Evolutionary conservation across 2,113 vertebrate species (phyloP), one percentile per base, ranked within the genome.

Genomic region (Pteruthius melanotis): DNA sequence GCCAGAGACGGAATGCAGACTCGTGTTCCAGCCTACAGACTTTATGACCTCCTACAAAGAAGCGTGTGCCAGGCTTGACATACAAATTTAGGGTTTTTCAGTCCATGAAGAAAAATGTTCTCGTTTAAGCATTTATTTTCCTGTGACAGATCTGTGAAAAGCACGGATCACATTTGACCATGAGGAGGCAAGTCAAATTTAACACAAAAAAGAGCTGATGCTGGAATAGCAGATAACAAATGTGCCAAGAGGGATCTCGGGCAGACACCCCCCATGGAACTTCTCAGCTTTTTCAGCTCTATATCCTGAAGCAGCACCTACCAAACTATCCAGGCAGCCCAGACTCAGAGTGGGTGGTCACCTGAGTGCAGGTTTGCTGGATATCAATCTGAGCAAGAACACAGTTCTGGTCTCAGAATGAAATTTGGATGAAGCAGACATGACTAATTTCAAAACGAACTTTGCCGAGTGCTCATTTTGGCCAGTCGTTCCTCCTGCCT

Each of bases 251-350:
- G n/a, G 53, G 26, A 56, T n/a, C 45, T 30, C 0, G 0, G 9
- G 27, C 33, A 37, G 35, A 2, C 27, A 14, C 3, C 7, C 16
- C 12, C 23, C 28, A 1, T 37, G 31, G 57, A 49, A 19, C 15
- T 30, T 12, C 3, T 7, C 59, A 52, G 30, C 15, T 44, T 60
- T 52, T 39, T 4, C 33, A 60, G 53, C 22, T n/a, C 14, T 5
- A 1, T 5, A 40, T 16, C 1, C 1, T 10, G 20, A 35, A 66
- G 20, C 24, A 82, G 60, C 39, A n/a, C 6, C 3, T 1, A 37
- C 39, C 15, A 42, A 57, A 45, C 23, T 1, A 6, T 1, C 11
- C 72, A 63, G 60, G 42, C 27, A 44, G 3, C 20, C 28, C 13
- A 15, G 4, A 1, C 27, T 18, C 24, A 56, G n/a, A 24, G 35